Evolutionary conservation across 2,797 vertebrate genomes (phyloP).

Genomic region (Myotis vivesi): DNA sequence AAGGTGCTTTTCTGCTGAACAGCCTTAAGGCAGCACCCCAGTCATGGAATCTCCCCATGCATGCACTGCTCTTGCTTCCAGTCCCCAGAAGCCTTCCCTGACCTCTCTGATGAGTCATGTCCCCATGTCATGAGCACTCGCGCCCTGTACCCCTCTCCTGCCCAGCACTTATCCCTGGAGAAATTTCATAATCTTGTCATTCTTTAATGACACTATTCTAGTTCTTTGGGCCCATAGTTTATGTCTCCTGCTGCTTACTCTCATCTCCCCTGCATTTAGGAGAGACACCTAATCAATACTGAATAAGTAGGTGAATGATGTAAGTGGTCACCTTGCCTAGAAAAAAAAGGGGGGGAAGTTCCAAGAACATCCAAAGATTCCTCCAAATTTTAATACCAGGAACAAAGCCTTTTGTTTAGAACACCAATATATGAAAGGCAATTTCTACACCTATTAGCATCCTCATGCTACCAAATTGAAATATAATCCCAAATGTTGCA

Average conservation of each 20-base stretch:
- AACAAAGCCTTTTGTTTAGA: constrained; percentile 12
- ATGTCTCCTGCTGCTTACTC: neutral
- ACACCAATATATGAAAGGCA: neutral
- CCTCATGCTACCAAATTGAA: neutral
- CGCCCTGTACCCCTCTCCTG: neutral
- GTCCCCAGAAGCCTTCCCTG: neutral
- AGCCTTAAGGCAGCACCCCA: neutral
- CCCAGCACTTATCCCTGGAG: neutral
- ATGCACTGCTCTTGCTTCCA: neutral
- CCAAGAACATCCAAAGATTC: neutral
- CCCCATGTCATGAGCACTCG: neutral
- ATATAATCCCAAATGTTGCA: neutral
- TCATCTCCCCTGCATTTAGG: neutral
- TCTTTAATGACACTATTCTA: neutral
- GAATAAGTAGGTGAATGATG: neutral
- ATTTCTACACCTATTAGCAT: neutral
- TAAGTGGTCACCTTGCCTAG: neutral
- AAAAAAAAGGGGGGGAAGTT: neutral
- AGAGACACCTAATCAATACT: neutral
- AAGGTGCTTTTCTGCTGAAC: neutral
- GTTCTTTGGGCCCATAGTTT: neutral
- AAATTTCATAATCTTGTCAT: neutral
- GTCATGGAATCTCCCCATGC: neutral
- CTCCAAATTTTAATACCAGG: neutral
- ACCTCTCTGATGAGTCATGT: neutral